These are phyloP conservation scores for Erebia ligea DNA, from an alignment of 2,888 invertebrate genomes.

Conservation along the genomic window DNA sequence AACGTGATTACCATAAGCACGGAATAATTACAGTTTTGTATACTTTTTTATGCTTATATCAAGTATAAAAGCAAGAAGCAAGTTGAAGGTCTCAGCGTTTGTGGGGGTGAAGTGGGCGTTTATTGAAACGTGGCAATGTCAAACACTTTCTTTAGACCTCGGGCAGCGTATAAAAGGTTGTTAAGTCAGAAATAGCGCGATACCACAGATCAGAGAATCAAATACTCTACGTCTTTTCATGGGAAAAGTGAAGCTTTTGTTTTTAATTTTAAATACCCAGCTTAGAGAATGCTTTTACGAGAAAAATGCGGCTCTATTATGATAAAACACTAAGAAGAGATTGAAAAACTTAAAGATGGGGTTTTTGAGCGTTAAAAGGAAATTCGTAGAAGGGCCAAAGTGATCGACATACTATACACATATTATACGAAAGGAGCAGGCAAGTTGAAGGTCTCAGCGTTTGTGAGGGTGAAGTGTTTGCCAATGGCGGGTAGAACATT, in stretches of 20 bases:
- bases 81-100: not conserved
- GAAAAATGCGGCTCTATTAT: not conserved
- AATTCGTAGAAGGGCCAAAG: no score
- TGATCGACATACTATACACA: no score
- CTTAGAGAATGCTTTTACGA: not conserved
- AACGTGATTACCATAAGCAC: constrained; percentile 1
- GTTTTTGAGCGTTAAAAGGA: no score
- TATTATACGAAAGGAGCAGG: no score
- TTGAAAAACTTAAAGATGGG: no score
- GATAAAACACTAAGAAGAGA: no score
- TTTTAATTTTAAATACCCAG: constrained; percentile 2
- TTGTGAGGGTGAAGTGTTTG: no score
- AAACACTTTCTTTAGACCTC: constrained; percentile 21
- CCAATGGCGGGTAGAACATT: no score
- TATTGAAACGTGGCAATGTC: constrained; percentile 21
- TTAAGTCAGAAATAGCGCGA: constrained; percentile 20
- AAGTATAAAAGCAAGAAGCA: no score
- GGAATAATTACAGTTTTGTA: constrained; percentile 2
- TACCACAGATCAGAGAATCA: no score
- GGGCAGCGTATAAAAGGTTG: constrained; percentile 26
- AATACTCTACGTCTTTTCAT: constrained; percentile 20
- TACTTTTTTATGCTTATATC: not conserved
- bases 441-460: no score
- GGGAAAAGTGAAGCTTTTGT: constrained; percentile 6
- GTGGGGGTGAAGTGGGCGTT: constrained; percentile 3